A percentile compares a stretch with the other conserved stretches of the same genome.
Conservation (phyloP, 2,797 vertebrate species). For the Labeo calbasu region DNA sequence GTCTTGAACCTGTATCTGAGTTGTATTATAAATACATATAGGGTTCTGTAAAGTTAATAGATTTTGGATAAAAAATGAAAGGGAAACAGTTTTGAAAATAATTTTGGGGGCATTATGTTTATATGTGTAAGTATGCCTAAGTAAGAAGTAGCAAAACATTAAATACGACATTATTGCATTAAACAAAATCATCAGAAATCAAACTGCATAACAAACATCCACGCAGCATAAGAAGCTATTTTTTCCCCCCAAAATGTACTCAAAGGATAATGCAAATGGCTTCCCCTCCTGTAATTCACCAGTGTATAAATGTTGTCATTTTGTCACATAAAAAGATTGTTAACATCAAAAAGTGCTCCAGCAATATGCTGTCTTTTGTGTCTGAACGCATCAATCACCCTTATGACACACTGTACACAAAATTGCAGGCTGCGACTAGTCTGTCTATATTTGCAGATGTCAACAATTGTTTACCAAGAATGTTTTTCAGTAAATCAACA, state of each 20-base stretch:
- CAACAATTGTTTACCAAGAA: constrained; percentile 51
- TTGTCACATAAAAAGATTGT: constrained; percentile 61
- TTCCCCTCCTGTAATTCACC: constrained; percentile 49
- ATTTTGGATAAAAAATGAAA: not conserved
- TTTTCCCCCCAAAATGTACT: constrained; percentile 9
- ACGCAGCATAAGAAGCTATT: not conserved
- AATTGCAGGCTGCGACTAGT: constrained; percentile 43
- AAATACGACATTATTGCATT: not conserved
- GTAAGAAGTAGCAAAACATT: not conserved
- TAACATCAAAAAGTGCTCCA: constrained; percentile 57
- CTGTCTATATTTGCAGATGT: constrained; percentile 46
- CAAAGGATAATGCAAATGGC: constrained; percentile 47
- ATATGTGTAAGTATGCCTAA: not conserved
- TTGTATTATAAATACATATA: not conserved
- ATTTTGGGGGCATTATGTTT: not conserved
- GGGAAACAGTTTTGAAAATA: not conserved
- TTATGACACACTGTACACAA: constrained; percentile 47
- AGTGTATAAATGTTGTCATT: constrained; percentile 57
- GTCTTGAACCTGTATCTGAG: not conserved
- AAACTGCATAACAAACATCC: not conserved
- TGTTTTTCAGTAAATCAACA: constrained; percentile 55
- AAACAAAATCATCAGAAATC: constrained; percentile 8
- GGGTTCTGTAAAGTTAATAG: not conserved
- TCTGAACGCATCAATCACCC: constrained; percentile 58
- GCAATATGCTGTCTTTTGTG: constrained; percentile 56